A percentile compares a stretch with the other conserved stretches of the same genome.
Evolutionary conservation across 2,113 vertebrate genomes (phyloP).

Genomic region (Cryptotis parvus): DNA sequence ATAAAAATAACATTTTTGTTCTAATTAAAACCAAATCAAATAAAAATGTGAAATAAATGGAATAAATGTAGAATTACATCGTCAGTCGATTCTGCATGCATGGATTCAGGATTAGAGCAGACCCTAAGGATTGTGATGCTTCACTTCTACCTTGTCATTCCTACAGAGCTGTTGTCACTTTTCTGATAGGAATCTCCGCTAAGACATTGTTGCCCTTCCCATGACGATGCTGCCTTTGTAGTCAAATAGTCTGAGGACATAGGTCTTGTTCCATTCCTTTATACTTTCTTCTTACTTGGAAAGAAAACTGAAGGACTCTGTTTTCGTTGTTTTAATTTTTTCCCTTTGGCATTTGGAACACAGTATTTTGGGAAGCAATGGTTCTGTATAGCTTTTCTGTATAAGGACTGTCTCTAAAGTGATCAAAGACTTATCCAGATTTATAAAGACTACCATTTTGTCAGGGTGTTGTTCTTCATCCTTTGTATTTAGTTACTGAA

Average conservation of each 20-base stretch:
- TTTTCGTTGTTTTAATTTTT: neutral
- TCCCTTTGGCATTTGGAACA: neutral
- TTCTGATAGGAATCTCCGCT: conserved; percentile 14
- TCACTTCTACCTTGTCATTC: neutral
- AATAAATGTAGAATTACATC: no score
- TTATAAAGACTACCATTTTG: neutral
- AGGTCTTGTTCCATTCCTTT: neutral
- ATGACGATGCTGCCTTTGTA: neutral
- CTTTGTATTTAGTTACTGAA: neutral
- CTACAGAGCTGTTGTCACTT: neutral
- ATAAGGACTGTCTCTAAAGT: neutral
- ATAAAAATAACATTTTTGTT: neutral
- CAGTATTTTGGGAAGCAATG: neutral
- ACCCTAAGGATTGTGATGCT: neutral
- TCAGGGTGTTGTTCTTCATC: neutral
- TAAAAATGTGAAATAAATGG: neutral
- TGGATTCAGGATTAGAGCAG: no score
- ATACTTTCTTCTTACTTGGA: neutral
- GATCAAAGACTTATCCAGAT: neutral
- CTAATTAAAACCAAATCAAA: conserved; percentile 25
- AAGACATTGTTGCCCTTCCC: neutral
- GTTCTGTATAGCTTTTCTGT: neutral
- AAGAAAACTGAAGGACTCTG: conserved; percentile 23
- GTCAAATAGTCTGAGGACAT: neutral
- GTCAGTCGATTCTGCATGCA: no score